Conservation (phyloP, 2,888 invertebrate species). For the Erpobdella octoculata region DNA sequence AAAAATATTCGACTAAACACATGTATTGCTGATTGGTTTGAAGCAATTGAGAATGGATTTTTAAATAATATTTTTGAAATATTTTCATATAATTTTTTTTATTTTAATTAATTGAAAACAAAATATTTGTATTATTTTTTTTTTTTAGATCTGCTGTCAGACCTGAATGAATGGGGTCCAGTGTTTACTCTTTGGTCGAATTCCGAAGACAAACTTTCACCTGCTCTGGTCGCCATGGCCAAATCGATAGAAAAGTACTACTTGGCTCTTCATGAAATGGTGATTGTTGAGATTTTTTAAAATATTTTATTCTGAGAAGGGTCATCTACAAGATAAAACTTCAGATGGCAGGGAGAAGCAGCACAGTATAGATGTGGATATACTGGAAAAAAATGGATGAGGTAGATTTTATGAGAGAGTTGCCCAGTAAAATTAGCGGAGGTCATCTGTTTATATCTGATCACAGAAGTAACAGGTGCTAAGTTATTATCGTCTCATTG, state of each 20-base stretch:
- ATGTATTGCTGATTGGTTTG: neutral
- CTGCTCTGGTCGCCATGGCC: slow-evolving; percentile 45
- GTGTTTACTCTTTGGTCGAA: slow-evolving; percentile 61
- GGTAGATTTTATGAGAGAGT: too few relatives aligned
- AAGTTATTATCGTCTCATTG: too few relatives aligned
- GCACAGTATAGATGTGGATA: too few relatives aligned
- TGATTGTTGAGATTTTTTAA: neutral
- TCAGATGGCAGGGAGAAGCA: too few relatives aligned
- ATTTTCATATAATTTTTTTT: neutral
- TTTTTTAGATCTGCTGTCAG: slow-evolving; percentile 55
- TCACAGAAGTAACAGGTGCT: too few relatives aligned
- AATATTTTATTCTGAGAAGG: neutral
- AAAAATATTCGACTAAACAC: neutral
- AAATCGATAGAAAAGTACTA: slow-evolving; percentile 46
- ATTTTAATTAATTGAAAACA: neutral
- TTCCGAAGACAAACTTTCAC: slow-evolving; percentile 54
- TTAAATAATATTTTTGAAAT: neutral
- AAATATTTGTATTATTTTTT: neutral
- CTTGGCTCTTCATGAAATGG: slow-evolving; percentile 42
- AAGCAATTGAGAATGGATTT: neutral
- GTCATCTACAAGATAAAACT: too few relatives aligned
- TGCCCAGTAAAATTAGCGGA: too few relatives aligned
- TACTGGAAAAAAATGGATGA: too few relatives aligned
- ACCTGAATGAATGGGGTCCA: slow-evolving; percentile 60
- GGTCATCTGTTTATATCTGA: too few relatives aligned